Conservation (phyloP, 2,888 invertebrate species). For the Andrena bucephala region DNA sequence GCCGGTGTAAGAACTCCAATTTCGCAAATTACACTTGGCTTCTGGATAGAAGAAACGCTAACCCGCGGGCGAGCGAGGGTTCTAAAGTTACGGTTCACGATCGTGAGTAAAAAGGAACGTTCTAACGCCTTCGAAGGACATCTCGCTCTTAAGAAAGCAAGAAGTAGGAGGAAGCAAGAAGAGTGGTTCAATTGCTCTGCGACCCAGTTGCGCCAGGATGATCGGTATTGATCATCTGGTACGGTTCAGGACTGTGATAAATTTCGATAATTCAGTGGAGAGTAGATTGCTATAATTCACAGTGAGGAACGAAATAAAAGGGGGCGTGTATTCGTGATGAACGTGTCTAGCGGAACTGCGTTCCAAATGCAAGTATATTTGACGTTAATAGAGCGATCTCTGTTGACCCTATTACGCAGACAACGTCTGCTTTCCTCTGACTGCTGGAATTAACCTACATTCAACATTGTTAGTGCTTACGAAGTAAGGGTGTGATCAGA, state of each 20-base stretch:
- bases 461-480: background rate
- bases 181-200: background rate
- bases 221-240: background rate
- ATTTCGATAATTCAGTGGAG: background rate
- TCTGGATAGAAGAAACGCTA: background rate
- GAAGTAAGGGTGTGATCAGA: too few relatives aligned
- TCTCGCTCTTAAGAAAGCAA: background rate
- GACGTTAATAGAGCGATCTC: background rate
- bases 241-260: background rate
- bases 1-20: conserved; percentile 19
- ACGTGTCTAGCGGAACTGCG: background rate
- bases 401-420: background rate
- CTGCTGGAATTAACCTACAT: background rate
- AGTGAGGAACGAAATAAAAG: background rate
- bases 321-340: background rate
- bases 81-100: conserved; percentile 12
- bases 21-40: conserved; percentile 34
- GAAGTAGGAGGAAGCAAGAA: background rate
- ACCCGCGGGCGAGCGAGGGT: background rate
- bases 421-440: background rate
- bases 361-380: background rate
- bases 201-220: background rate
- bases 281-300: background rate
- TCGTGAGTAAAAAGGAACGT: conserved; percentile 1
- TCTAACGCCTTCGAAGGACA: background rate